Percentiles rank a stretch among this genome's conserved stretches.
phyloP scores from a whole-genome alignment of 2,888 invertebrate genomes.

The Scaptodrosophila latifasciaeformis region DNA sequence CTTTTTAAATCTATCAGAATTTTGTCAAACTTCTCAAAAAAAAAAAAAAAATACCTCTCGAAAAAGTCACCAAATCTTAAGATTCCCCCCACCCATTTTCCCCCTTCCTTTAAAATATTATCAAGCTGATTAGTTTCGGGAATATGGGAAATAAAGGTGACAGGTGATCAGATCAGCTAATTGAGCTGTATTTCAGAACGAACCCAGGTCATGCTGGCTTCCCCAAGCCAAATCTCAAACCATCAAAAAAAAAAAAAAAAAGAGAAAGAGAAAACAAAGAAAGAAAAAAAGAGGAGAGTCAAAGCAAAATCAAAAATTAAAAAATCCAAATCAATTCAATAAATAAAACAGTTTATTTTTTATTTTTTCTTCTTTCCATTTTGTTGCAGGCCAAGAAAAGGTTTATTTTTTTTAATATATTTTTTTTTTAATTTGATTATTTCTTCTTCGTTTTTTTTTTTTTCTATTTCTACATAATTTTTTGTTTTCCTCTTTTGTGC shows the following conservation, averaged over 20 bases:
- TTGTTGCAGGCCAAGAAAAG: too few species aligned
- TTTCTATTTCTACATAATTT: not conserved
- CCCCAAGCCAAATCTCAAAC: constrained; percentile 19
- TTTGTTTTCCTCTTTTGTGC: not conserved
- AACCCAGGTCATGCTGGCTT: constrained; percentile 23
- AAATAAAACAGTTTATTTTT: constrained; percentile 30
- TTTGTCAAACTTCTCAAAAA: too few species aligned
- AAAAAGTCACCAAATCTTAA: too few species aligned
- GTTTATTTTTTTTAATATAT: too few species aligned
- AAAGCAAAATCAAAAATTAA: constrained; percentile 11
- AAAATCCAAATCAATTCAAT: constrained; percentile 59
- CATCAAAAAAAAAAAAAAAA: not conserved
- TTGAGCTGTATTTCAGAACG: constrained; percentile 50
- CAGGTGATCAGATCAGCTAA: too few species aligned
- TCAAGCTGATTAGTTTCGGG: too few species aligned
- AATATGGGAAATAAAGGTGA: too few species aligned
- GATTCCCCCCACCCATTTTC: too few species aligned
- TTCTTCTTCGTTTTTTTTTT: not conserved
- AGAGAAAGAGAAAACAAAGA: constrained; percentile 21
- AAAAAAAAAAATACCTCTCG: too few species aligned
- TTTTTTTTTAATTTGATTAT: not conserved
- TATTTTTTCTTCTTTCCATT: too few species aligned
- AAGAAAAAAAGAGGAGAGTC: not conserved
- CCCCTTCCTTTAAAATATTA: too few species aligned
- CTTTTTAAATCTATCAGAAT: too few species aligned